Evolutionary conservation across 1,140 invertebrate genomes (phyloP), one percentile per base, ranked within the genome.

Genomic region (Brachionus plicatilis): DNA sequence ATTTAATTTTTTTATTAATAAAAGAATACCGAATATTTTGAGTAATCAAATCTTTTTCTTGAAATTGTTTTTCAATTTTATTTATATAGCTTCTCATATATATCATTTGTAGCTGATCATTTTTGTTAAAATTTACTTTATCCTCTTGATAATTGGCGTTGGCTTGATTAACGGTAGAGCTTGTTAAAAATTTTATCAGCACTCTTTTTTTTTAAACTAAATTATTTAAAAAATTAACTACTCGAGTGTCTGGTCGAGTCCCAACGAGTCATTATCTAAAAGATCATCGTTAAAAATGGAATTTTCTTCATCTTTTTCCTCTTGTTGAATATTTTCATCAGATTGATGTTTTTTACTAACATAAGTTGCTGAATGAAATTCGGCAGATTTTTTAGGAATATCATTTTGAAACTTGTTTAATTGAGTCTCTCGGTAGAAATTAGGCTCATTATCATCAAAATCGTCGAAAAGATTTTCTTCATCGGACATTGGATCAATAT

Each of bases 81-180:
- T 89, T 88, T 7, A 89, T 68, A 80, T 88, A 87, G 82, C 88
- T 87, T 6, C 88, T 85, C 56, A 88, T 82, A 47, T 89, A 87
- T 41, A 89, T 89, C 88, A 89, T 89, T 27, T 87, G 85, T 24
- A 89, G 84, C 84, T 89, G 87, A 78, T 89, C 88, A 85, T 88
- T 87, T 82, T 86, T 86, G 14, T 80, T 86, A 20, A 88, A 87
- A 43, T 86, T 12, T 3, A 65, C 87, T 65, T 88, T 86, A 17
- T 87, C 86, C 24, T 87, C 86, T 8, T 85, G 84, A 2, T 85
- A 85, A 43, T 86, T 86, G 4, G 86, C 85, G 56, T 86, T 86
- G 7, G 85, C 75, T 68, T 86, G 84, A 27, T 83, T 72, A 41
- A n/a, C 33, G 1, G 2, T 37, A 37, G 27, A 29, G 12, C 53